These are phyloP conservation scores for Menidia beryllina DNA, from an alignment of 2,113 vertebrate genomes.

Conservation along the genomic window DNA sequence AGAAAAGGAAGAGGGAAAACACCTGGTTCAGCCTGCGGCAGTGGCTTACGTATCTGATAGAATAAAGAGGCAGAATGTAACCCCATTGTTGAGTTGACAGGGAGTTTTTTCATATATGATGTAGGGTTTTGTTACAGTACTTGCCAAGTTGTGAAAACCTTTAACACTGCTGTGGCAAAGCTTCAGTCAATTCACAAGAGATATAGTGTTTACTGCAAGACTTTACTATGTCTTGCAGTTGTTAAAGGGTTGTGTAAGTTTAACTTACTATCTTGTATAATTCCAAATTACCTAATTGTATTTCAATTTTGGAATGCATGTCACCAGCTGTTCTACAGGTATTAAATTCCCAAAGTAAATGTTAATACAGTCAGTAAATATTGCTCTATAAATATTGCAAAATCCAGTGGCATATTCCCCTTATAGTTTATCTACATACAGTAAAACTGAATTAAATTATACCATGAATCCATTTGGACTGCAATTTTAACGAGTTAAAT, in stretches of 20 bases:
- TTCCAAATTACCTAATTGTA: slow-evolving; percentile 1
- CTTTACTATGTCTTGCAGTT: not conserved
- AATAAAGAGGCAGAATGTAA: slow-evolving; percentile 4
- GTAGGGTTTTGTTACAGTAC: slow-evolving; percentile 7
- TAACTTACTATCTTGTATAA: not conserved
- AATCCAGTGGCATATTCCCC: not conserved
- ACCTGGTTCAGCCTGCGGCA: slow-evolving; percentile 30
- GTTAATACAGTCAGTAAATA: too few species aligned
- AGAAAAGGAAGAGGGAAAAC: slow-evolving; percentile 40
- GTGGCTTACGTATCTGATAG: not conserved
- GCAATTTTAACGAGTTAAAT: not conserved
- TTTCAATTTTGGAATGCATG: not conserved
- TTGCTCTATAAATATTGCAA: too few species aligned
- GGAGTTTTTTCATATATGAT: slow-evolving; percentile 18
- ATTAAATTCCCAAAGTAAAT: slow-evolving; percentile 5
- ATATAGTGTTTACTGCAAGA: not conserved
- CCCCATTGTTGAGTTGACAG: slow-evolving; percentile 35
- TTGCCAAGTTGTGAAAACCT: slow-evolving; percentile 13
- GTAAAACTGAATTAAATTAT: not conserved
- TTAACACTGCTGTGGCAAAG: slow-evolving; percentile 1
- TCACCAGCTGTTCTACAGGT: slow-evolving; percentile 1
- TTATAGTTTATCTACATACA: too few species aligned
- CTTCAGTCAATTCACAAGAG: slow-evolving; percentile 4
- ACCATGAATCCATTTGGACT: too few species aligned
- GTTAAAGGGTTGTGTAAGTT: slow-evolving; percentile 17